Conservation (phyloP, 2,113 vertebrate genomes). For the Brachionichthys hirsutus region DNA sequence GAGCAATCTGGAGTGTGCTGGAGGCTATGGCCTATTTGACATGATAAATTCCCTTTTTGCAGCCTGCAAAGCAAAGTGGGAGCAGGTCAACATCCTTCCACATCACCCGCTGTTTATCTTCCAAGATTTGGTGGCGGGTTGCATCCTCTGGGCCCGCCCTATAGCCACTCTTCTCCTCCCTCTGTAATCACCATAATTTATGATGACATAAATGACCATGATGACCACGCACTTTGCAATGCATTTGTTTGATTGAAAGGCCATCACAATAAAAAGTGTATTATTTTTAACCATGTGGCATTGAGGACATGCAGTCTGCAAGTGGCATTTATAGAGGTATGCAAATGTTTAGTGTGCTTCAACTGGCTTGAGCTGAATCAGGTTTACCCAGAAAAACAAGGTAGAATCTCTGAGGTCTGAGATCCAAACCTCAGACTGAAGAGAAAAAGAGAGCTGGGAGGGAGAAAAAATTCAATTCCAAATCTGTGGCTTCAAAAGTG, state of each 20-base stretch:
- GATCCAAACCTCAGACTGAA: conserved; percentile 66
- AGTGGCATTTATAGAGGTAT: conserved; percentile 38
- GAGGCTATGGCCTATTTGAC: conserved; percentile 65
- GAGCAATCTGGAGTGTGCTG: conserved; percentile 67
- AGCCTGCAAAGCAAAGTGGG: conserved; percentile 58
- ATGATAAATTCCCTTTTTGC: conserved; percentile 72
- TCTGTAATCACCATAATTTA: conserved; percentile 59
- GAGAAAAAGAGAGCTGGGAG: conserved; percentile 49
- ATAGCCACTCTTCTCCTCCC: conserved; percentile 23
- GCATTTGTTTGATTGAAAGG: conserved; percentile 30
- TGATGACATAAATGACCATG: conserved; percentile 53
- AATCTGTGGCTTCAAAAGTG: conserved; percentile 68
- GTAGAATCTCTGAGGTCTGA: conserved; percentile 53
- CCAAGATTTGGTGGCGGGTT: conserved; percentile 53
- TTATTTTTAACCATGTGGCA: not conserved
- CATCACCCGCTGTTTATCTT: conserved; percentile 67
- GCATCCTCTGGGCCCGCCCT: conserved; percentile 45
- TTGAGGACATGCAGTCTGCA: conserved; percentile 15
- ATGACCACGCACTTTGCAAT: conserved; percentile 30
- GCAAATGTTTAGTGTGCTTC: conserved; percentile 49
- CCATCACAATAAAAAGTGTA: conserved; percentile 13
- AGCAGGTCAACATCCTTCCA: conserved; percentile 61
- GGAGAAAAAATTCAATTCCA: conserved; percentile 66
- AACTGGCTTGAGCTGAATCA: conserved; percentile 53
- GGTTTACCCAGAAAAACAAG: conserved; percentile 52